Percentiles rank a stretch among this genome's conserved stretches.
Conservation (phyloP, 2,888 invertebrate species). For the Sclerodermus sp. region DNA sequence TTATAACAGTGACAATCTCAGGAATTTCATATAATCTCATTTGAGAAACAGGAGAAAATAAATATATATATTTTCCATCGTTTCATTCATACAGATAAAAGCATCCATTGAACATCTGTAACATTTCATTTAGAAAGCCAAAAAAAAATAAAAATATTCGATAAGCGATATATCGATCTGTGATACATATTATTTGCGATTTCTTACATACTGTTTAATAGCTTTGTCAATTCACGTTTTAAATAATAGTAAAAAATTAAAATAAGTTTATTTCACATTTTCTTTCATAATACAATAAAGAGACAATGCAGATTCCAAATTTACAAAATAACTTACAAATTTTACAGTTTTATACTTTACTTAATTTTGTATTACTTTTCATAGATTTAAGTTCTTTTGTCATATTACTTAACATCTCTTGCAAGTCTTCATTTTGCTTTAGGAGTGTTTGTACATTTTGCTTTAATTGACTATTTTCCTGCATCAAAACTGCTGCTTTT, state of each 20-base stretch:
- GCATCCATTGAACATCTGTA: no score
- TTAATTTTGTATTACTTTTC: constrained; percentile 39
- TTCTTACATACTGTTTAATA: not conserved
- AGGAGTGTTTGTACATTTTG: constrained; percentile 39
- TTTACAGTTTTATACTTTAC: not conserved
- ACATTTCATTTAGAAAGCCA: no score
- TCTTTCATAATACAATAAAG: not conserved
- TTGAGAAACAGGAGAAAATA: no score
- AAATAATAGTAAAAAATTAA: not conserved
- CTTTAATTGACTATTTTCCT: constrained; percentile 42
- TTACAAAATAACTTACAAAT: not conserved
- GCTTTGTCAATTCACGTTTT: not conserved
- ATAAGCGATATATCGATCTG: no score
- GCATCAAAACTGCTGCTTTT: constrained; percentile 30
- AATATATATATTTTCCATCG: no score
- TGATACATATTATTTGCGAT: not conserved
- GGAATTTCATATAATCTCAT: no score
- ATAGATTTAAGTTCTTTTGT: constrained; percentile 36
- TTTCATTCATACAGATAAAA: no score
- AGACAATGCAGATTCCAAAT: not conserved
- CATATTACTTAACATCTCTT: constrained; percentile 20
- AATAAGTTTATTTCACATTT: not conserved
- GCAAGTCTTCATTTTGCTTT: constrained; percentile 37
- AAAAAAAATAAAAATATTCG: no score
- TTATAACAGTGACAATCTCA: no score